These are phyloP conservation scores for Ictalurus punctatus DNA, from an alignment of 2,113 vertebrate genomes.

Conservation along the genomic window DNA sequence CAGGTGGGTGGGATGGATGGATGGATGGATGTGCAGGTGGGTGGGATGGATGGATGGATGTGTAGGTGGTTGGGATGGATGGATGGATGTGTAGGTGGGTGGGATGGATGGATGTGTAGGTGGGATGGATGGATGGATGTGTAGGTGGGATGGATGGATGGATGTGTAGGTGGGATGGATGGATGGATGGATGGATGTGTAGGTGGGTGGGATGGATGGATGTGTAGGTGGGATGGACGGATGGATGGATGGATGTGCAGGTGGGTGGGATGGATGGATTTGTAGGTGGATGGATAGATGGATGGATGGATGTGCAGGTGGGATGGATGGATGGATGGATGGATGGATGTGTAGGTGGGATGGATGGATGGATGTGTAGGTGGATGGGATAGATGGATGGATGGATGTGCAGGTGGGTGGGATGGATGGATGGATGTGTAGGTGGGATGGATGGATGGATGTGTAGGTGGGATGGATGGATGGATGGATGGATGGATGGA, in stretches of 20 bases:
- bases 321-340: no score
- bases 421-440: neutral
- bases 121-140: neutral
- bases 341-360: neutral
- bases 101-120: no score
- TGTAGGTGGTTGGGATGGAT: no score
- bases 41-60: no score
- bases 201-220: neutral
- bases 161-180: neutral
- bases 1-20: neutral
- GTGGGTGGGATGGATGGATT: neutral
- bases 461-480: no score
- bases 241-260: no score
- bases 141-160: no score
- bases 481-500: no score
- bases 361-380: neutral
- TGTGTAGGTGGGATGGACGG: no score
- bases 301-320: neutral
- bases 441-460: neutral
- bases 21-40: no score
- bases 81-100: no score
- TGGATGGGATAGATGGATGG: neutral
- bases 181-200: neutral
- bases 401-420: neutral
- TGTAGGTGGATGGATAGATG: no score